phyloP scores from a whole-genome alignment of 1,140 invertebrate species.

The Probaryconus sp. region DNA sequence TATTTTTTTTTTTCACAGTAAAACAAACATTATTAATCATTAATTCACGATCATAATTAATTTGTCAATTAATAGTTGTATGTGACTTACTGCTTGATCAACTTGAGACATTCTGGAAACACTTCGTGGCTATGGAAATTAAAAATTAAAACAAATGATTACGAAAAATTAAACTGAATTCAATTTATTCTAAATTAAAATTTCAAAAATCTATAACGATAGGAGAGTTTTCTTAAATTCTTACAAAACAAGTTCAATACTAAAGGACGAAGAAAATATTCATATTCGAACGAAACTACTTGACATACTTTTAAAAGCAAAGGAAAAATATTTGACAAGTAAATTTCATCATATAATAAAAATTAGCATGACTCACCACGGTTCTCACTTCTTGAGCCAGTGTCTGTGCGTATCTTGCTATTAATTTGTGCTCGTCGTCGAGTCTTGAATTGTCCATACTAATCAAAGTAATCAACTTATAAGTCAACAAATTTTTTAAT shows the following conservation, averaged over 20 bases:
- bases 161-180: neutral
- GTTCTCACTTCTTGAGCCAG: conserved; percentile 93
- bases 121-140: conserved; percentile 70
- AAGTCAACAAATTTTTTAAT: neutral
- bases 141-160: conserved; percentile 32
- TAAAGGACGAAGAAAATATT: too few relatives aligned
- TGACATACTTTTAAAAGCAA: neutral
- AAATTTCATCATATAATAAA: neutral
- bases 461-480: conserved; percentile 24
- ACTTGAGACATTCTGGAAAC: conserved; percentile 75
- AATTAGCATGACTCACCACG: conserved; percentile 82
- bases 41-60: too few relatives aligned
- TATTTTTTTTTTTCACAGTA: conserved; percentile 63
- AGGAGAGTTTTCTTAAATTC: too few relatives aligned
- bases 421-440: conserved; percentile 97
- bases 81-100: conserved; percentile 75
- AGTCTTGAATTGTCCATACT: conserved; percentile 81
- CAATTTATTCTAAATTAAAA: too few relatives aligned
- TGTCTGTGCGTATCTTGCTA: conserved; percentile 96
- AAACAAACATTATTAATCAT: neutral
- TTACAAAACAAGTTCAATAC: too few relatives aligned
- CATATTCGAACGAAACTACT: neutral
- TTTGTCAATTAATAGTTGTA: neutral
- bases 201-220: too few relatives aligned
- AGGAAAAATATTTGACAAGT: neutral